Base-by-base conservation (phyloP, 2,797 vertebrate genomes). In the Mus caroli region DNA sequence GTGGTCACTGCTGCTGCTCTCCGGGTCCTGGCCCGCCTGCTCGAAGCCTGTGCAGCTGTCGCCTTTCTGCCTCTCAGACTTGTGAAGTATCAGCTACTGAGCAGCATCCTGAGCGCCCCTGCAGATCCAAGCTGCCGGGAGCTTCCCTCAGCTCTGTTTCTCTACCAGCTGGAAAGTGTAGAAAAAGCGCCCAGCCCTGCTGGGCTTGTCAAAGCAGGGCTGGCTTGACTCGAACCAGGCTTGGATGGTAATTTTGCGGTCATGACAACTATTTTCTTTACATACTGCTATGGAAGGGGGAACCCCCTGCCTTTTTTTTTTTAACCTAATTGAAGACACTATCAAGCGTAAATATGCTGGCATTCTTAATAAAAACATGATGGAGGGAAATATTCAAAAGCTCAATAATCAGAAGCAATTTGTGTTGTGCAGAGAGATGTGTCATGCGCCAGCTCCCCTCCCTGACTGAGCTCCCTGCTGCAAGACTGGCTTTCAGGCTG, bases 241-340 rank as follows among this genome's bases (percentile, higher is more conserved):
- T 98, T 98, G 98, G 98, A 98, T 64, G 79, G 98, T 98, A 98
- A 99, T 98, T 98, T 94, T 98, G 98, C 4, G 98, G 99, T 98
- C 97, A 94, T 98, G 97, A 98, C 98, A 98, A 98, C 98, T 98
- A 98, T 98, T 98, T 98, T 98, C 98, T 98, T 98, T 98, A 98
- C 98, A 98, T 98, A 98, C 98, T 98, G 97, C 97, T 98, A 97
- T 97, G 98, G 98, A 98, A 98, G 98, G 98, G 97, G 98, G 97
- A 97, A 96, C 97, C 98, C 97, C 79, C 6, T 1, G 5, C 24
- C 10, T 15, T 62, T 88, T 77, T 93, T 95, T 92, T 92, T 88
- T 98, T 95, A 97, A 98, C 98, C 98, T 99, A 99, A 99, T 98
- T 98, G 98, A 99, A 99, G 98, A 98, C 98, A 98, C 98, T 97